phyloP scores from a whole-genome alignment of 1,140 invertebrate genomes.

The Ceratosolen fusciceps region DNA sequence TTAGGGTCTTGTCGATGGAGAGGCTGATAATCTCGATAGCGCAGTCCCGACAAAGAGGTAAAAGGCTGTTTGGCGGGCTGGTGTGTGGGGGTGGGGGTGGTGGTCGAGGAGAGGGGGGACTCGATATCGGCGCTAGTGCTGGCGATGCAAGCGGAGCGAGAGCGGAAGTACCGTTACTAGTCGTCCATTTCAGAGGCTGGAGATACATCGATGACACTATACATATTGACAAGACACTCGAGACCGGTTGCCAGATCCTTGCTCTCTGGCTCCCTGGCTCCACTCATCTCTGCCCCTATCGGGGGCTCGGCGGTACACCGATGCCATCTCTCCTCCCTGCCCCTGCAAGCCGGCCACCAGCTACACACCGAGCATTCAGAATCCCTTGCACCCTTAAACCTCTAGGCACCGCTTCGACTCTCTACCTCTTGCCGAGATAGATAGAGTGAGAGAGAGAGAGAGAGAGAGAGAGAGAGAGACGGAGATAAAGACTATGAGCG shows the following conservation, averaged over 20 bases:
- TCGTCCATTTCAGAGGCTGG: conserved; percentile 40
- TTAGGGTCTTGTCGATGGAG: conserved; percentile 31
- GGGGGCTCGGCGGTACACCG: not conserved
- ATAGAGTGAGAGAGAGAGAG: too few relatives aligned
- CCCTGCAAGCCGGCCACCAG: conserved; percentile 1
- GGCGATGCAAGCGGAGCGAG: conserved; percentile 35
- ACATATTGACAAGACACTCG: conserved; percentile 69
- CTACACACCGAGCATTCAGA: conserved; percentile 43
- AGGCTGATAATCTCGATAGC: conserved; percentile 40
- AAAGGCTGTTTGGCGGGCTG: too few relatives aligned
- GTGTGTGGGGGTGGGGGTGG: not conserved
- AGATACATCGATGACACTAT: conserved; percentile 68
- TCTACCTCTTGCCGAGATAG: too few relatives aligned
- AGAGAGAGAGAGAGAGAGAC: too few relatives aligned
- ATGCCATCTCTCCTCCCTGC: conserved; percentile 12
- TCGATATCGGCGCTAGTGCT: conserved; percentile 35
- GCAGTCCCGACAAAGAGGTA: not conserved
- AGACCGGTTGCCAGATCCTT: conserved; percentile 59
- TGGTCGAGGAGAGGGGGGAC: not conserved
- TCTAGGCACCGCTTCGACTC: too few relatives aligned
- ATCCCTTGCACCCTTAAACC: too few relatives aligned
- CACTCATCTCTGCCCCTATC: not conserved
- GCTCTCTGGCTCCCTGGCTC: conserved; percentile 33
- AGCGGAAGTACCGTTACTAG: conserved; percentile 37
- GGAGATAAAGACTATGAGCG: too few relatives aligned